Conservation (phyloP, 2,797 vertebrate species). For the Propithecus deckenii region DNA sequence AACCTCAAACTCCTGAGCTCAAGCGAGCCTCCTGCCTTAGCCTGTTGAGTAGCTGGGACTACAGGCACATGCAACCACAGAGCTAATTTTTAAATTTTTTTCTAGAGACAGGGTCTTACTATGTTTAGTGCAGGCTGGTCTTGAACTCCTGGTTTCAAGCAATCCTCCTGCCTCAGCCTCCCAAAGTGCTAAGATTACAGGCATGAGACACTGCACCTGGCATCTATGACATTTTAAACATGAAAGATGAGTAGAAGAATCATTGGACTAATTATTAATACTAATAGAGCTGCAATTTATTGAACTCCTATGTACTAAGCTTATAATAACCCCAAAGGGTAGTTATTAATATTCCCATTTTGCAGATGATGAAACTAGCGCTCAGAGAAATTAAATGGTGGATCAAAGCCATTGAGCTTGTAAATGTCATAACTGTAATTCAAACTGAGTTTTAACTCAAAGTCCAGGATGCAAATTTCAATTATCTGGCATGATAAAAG, state of each 20-base stretch:
- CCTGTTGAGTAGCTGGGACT: background rate
- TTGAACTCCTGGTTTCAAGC: background rate
- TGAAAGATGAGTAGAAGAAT: conserved; percentile 8
- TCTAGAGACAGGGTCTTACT: background rate
- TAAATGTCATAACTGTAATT: background rate
- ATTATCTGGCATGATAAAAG: background rate
- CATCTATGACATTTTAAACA: background rate
- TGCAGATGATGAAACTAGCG: background rate
- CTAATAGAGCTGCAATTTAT: background rate
- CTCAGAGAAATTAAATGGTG: background rate
- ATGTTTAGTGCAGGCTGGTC: background rate
- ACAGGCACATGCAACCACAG: background rate
- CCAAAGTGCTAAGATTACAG: background rate
- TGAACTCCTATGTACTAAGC: background rate
- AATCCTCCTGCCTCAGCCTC: background rate
- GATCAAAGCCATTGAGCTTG: background rate
- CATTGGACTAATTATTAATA: conserved; percentile 5
- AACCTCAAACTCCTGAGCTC: background rate
- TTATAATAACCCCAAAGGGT: background rate
- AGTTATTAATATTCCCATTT: conserved; percentile 16
- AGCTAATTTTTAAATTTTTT: background rate
- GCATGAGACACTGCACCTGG: background rate
- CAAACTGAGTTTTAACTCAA: background rate
- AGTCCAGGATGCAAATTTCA: background rate
- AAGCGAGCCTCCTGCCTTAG: background rate